phyloP scores from a whole-genome alignment of 2,797 vertebrate genomes.

The Channa striata region DNA sequence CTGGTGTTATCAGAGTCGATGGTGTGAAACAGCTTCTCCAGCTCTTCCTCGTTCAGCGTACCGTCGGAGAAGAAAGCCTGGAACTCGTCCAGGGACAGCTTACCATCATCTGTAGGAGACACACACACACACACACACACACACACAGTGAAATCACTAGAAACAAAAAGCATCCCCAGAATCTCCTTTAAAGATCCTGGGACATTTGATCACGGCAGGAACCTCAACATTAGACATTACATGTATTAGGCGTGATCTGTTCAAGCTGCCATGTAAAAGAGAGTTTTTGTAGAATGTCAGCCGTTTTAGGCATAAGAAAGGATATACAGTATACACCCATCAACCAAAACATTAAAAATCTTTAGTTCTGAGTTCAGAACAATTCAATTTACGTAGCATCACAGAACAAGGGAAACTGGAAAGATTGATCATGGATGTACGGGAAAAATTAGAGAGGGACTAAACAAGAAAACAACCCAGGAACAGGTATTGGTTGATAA shows the following conservation, averaged over 20 bases:
- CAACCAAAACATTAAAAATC: no score
- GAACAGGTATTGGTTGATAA: no score
- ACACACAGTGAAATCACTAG: constrained; percentile 7
- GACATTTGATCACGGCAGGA: not conserved
- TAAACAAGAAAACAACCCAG: no score
- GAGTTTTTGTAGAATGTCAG: no score
- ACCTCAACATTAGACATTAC: not conserved
- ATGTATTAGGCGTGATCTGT: not conserved
- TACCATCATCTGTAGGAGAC: constrained; percentile 91
- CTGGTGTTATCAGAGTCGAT: constrained; percentile 99
- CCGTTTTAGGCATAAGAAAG: not conserved
- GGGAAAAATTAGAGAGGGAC: no score
- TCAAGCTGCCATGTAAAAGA: not conserved
- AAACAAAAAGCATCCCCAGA: not conserved
- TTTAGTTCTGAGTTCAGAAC: no score
- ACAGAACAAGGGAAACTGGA: no score
- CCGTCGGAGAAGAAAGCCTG: constrained; percentile 98
- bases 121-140: constrained; percentile 54
- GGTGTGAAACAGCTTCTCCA: constrained; percentile 96
- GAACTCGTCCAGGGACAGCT: constrained; percentile 97
- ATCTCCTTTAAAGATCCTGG: not conserved
- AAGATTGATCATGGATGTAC: no score
- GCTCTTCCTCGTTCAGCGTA: constrained; percentile 93
- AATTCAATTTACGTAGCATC: no score
- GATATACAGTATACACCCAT: not conserved